Base-by-base conservation (phyloP, 2,888 invertebrate species). In the Crossocerus cetratus region DNA sequence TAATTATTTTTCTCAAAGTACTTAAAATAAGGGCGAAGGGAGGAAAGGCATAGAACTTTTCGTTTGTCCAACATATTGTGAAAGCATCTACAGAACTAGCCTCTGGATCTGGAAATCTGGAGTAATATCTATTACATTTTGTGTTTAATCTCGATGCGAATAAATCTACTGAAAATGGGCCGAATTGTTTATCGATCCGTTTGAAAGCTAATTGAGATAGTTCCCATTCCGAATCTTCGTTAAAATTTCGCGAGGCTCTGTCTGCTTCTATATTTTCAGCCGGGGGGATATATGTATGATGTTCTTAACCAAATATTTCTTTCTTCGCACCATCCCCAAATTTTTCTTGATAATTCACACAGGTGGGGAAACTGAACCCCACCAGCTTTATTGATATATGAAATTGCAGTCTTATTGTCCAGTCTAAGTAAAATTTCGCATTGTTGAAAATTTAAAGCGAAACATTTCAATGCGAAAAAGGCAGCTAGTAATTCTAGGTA, bases 311-410 rank as follows among this genome's bases (percentile, higher is more conserved):
- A 83, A 14, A 84, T 60, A 22, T 73, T 77, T n/a, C 76, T 73
- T 0, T 21, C 13, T 65, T 82, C 79, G 3, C 74, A 80, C 74
- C 74, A 83, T 63, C 76, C 21, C 78, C 79, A 80, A 22, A 88
- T 84, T 16, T 81, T 14, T 42, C 43, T 21, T 20, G 59, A 2
- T 5, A 66, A 22, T 8, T 55, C 43, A 23, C 20, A 63, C 0
- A 65, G 54, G 21, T 44, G 14, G n/a, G 64, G 22, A 2, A 43
- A 61, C 20, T 44, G 23, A 4, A 61, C 14, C 2, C 67, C 56
- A 0, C 61, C 56, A 4, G 44, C 16, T 23, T n/a, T 60, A 43
- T 67, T 61, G 0, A 56, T 49, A 60, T 69, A 60, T 16, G 55
- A n/a, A 16, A 56, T 56, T 13, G 44, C 64, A 21, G 44, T 67